Evolutionary conservation across 2,113 vertebrate species (phyloP), one percentile per base, ranked within the genome.

Genomic region (Chaenogobius annularis): DNA sequence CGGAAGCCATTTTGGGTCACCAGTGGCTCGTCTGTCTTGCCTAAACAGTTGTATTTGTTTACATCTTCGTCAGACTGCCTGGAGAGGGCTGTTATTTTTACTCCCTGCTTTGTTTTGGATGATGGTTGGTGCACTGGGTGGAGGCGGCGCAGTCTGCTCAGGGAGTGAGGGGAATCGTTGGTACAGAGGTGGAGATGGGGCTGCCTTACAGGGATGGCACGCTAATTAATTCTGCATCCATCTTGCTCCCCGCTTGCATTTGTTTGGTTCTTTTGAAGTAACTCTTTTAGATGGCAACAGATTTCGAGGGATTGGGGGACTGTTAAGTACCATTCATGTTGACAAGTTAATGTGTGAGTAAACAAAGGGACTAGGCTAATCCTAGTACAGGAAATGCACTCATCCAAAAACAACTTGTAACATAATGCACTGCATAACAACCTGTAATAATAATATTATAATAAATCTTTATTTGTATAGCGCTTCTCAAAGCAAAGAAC

Each of bases 211-310:
- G 87, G 72, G 83, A 83, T 74, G 79, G 74, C 71, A 75, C 79
- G 78, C 71, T 87, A 87, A 93, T 90, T 90, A 86, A 91, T 92
- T 93, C 90, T 88, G 75, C 83, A 88, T 87, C 87, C 71, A 67
- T 90, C 81, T 79, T 68, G 78, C 79, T 81, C 80, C 75, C 48
- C 73, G 69, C 70, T 80, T 62, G 52, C 74, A 48, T 86, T 87
- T 84, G 76, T 90, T 89, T 88, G 88, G 78, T 80, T 86, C 59
- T 56, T 88, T 77, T 75, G 69, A 88, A 83, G 78, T 75, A 69
- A 72, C 78, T 78, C 81, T 90, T 92, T 69, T 17, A 83, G 84
- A 92, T 88, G 79, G 65, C 46, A 0, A 56, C 63, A 65, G 43
- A 83, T 81, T 81, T 85, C 71, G 46, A 85, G 73, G 70, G 70